A percentile compares a stretch with the other conserved stretches of the same genome.
Conservation (phyloP, 2,888 invertebrate genomes). For the Argynnis bischoffii region DNA sequence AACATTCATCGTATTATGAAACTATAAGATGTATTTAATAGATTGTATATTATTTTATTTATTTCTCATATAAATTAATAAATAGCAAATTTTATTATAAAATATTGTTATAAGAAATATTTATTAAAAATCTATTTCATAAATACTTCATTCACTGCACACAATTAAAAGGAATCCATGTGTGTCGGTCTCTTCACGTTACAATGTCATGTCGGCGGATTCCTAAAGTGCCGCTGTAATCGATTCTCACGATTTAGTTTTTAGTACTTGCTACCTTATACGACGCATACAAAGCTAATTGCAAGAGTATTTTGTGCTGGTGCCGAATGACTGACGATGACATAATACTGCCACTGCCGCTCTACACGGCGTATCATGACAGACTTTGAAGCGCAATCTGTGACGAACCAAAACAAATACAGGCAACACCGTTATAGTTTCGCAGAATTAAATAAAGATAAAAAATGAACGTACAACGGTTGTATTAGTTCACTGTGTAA, state of each 20-base stretch:
- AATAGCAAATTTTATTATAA: too few species aligned
- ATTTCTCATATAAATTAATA: too few species aligned
- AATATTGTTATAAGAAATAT: too few species aligned
- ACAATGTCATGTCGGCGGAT: conserved; percentile 46
- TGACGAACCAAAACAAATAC: conserved; percentile 76
- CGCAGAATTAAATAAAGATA: conserved; percentile 75
- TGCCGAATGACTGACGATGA: conserved; percentile 37
- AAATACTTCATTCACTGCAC: background rate
- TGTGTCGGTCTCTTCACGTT: conserved; percentile 40
- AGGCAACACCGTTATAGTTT: conserved; percentile 77
- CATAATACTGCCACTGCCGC: conserved; percentile 37
- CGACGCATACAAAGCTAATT: conserved; percentile 7
- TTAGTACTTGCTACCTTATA: conserved; percentile 23
- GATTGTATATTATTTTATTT: background rate
- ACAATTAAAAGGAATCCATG: conserved; percentile 35
- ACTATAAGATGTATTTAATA: background rate
- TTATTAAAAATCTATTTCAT: too few species aligned
- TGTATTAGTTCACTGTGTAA: conserved; percentile 65
- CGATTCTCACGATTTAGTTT: conserved; percentile 45
- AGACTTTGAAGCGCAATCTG: conserved; percentile 47
- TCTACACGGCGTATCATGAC: conserved; percentile 41
- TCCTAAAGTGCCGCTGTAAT: conserved; percentile 45
- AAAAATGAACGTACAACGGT: conserved; percentile 73
- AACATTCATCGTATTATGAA: conserved; percentile 1
- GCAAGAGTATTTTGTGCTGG: conserved; percentile 27